phyloP scores from a whole-genome alignment of 2,888 invertebrate species.

The Hetaerina titia region DNA sequence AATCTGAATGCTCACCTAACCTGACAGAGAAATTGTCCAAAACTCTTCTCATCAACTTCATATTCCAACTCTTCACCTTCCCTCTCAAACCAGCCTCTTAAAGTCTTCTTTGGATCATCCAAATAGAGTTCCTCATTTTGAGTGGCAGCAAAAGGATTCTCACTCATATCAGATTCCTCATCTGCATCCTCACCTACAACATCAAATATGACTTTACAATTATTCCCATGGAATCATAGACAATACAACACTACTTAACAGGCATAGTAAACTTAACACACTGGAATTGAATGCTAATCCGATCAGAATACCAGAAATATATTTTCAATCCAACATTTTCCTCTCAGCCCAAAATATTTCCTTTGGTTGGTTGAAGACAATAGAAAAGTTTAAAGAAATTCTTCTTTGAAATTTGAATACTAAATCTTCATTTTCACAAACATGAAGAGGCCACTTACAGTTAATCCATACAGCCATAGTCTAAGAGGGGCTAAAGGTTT shows the following conservation, averaged over 20 bases:
- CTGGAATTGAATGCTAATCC: too few species aligned
- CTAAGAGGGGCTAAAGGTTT: too few species aligned
- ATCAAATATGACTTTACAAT: background rate
- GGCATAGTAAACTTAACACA: too few species aligned
- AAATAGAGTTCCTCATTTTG: slow-evolving; percentile 93
- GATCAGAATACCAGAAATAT: slow-evolving; percentile 49
- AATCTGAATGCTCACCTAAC: slow-evolving; percentile 78
- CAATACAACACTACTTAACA: background rate
- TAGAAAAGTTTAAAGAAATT: slow-evolving; percentile 48
- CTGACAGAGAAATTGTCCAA: slow-evolving; percentile 91
- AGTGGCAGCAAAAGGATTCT: slow-evolving; percentile 90
- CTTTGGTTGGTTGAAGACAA: too few species aligned
- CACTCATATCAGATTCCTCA: slow-evolving; percentile 88
- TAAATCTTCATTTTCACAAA: too few species aligned
- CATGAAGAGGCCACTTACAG: too few species aligned
- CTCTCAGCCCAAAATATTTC: background rate
- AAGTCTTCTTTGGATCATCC: slow-evolving; percentile 96
- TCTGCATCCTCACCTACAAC: slow-evolving; percentile 89
- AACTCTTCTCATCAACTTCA: slow-evolving; percentile 90
- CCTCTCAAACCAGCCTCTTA: slow-evolving; percentile 95
- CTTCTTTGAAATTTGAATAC: background rate
- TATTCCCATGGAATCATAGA: background rate
- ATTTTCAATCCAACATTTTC: too few species aligned
- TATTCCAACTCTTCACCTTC: slow-evolving; percentile 93
- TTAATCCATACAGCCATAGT: too few species aligned